Base-by-base conservation (phyloP, 2,888 invertebrate species). In the Stenichneumon culpator region DNA sequence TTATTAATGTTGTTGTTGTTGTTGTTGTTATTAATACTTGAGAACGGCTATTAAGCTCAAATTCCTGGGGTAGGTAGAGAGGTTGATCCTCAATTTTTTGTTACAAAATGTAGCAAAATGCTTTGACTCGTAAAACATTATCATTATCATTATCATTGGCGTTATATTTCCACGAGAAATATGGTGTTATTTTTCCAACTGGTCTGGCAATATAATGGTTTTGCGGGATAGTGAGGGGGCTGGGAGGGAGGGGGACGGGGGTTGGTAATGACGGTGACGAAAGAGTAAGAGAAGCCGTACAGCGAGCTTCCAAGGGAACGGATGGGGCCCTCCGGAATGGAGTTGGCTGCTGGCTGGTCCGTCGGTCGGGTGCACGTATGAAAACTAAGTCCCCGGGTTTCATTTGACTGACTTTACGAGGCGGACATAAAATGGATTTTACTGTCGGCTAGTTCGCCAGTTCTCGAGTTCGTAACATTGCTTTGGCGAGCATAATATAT, bases 331-430 rank as follows among this genome's bases (percentile, higher is more conserved):
- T 74, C 86, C 74, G 81, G 79, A 86, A 84, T 87, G 86, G 85
- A 83, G 28, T 28, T 86, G 89, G 84, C 73, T 60, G 44, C 44
- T 67, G 60, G 75, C 79, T 75, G 67, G 79, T 82, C 75, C 84
- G 88, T 84, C 82, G 83, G 82, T 84, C 87, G 89, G 90, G 86
- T 89, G 91, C 92, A 92, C 92, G 92, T 93, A 93, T 93, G 93
- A 93, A 93, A 93, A 93, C 93, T 92, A 92, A 93, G 93, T 93
- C 93, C 86, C 88, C 90, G 87, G 91, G 93, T 93, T 93, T 93
- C 93, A 93, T 93, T 93, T 92, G 93, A 92, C 93, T 93, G 93
- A 90, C 92, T 93, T 93, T 93, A 93, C 93, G 93, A 93, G 91
- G 88, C 86, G 91, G 92, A 92, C 93, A 93, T 93, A 93, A 93